Base-by-base conservation (phyloP, 2,113 vertebrate species). In the Phyllopteryx taeniolatus region DNA sequence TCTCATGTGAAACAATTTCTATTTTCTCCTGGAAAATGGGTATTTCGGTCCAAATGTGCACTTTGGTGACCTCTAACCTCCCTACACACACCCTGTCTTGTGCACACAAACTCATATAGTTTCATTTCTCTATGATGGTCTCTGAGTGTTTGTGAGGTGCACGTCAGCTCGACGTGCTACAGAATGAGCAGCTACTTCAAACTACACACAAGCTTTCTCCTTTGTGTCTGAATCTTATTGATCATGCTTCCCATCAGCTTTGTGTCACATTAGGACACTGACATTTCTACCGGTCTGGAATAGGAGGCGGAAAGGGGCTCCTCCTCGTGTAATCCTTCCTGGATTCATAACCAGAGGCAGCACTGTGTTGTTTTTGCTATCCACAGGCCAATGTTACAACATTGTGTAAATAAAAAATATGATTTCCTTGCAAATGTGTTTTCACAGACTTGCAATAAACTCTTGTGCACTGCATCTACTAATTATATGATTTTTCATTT, bases 271-370 rank as follows among this genome's bases (percentile, higher is more conserved):
- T 76, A 69, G 71, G 46, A 47, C 27, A 60, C 13, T 33, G 27
- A 33, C 6, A 33, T 17, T 31, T 33, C 57, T 33, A 60, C 14
- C 5, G 12, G 57, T 33, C 31, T 0, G 57, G 57, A 75, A 53
- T 44, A 51, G 43, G 63, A 46, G 70, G 54, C 60, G 56, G 12
- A 71, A 66, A n/a, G 65, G 70, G 75, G 75, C 70, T 82, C 70
- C 77, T 78, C 77, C 83, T 74, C 81, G 78, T 84, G 77, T 86
- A 81, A 82, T 83, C 78, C 78, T 64, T 79, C 71, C 68, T 83
- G 79, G 80, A 86, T 83, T 85, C 81, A 79, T 76, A 65, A 86
- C 84, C 80, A 1, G 64, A 79, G 87, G 80, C 79, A 0, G 0
- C 71, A 57, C 46, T 17, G 57, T 79, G 46, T 70, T 82, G 80